Evolutionary conservation across 1,140 invertebrate genomes (phyloP), one percentile per base, ranked within the genome.

Genomic region (Agrilus planipennis): DNA sequence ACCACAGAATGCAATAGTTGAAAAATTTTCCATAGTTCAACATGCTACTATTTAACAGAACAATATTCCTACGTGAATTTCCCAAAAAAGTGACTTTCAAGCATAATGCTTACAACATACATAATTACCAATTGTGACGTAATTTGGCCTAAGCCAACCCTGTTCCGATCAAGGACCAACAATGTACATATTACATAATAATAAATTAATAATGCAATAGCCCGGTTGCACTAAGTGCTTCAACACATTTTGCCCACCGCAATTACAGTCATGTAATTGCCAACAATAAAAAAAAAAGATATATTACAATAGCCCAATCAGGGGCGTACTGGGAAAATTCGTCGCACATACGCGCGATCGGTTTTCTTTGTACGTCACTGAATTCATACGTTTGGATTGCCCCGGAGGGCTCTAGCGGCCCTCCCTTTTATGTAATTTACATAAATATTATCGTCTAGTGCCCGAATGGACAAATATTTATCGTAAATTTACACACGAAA

Each of bases 401-500:
- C 42, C 50, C 29, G 23, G 35, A 29, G 27, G 29, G 15, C 34
- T 36, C 15, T 4, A 9, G n/a, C 34, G 9, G 5, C 17, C n/a
- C 18, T 29, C 27, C 23, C 36, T 28, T 32, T 31, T 53, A 50
- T 52, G 58, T 62, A 55, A 60, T 60, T 60, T 61, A 60, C 60
- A 59, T 56, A 61, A 60, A 58, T 61, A 61, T 58, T 51, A 45
- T 43, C 51, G 57, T 58, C 56, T 57, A 55, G 46, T 55, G 60
- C 60, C 60, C 60, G 60, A 62, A 57, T 51, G 49, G 60, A 61
- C 60, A 12, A 53, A 58, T 60, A 62, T 60, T 59, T 62, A 59
- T 59, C 55, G 60, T 62, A 62, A 62, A 62, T 60, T 62, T 58
- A 58, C 59, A 48, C 49, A 51, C 49, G 50, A 51, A 57, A 52